Base-by-base conservation (phyloP, 2,797 vertebrate genomes). In the Phataginus tricuspis region DNA sequence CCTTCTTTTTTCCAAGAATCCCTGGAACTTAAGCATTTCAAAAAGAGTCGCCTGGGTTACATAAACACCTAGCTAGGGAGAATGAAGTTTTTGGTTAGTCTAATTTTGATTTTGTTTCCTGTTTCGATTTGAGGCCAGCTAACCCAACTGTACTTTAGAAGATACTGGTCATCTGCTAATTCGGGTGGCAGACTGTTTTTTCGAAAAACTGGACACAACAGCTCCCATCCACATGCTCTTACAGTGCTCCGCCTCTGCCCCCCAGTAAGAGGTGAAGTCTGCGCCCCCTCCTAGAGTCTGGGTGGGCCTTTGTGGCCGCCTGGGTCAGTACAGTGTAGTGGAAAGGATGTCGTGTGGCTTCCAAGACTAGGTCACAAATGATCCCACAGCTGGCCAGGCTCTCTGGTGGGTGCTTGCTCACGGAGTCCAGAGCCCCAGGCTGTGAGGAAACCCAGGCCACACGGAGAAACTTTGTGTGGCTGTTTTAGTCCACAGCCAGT, bases 61-160 rank as follows among this genome's bases (percentile, higher is more conserved):
- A 39, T 77, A 59, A 37, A 72, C 9, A 86, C 13, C 27, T 64
- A n/a, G 8, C 12, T 15, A 68, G 59, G 64, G 7, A 74, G 27
- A 82, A 31, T 68, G 34, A 21, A 59, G 4, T 31, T 64, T 39
- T 10, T 31, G 14, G n/a, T 39, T 66, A 42, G 9, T n/a, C 31
- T 69, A 31, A 64, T 83, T 53, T 78, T 78, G 19, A 80, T 49
- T 75, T 85, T 94, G 77, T 45, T 42, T 63, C 34, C 15, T 51
- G 0, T 93, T 85, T 78, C 13, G 49, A 4, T 89, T 77, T 59
- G 19, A 88, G 45, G 23, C 16, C 27, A 18, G 21, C 4, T 37
- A 37, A 1, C 39, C 23, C 71, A 45, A 55, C 19, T 39, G 74
- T 45, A 45, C 45, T 39, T 39, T 14, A 86, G 55, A 72, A 86